Conservation (phyloP, 1,140 invertebrate species). For the Bombyx mori region ASM3026992v2 NC_085118.1:11094001-11094500, state of each 20-base stretch:
- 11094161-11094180: too few relatives aligned
- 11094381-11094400: background rate
- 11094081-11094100: too few relatives aligned
- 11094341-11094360: conserved; percentile 49
- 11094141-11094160: conserved; percentile 11
- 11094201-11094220: conserved; percentile 93
- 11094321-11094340: conserved; percentile 48
- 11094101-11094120: too few relatives aligned
- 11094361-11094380: conserved; percentile 2
- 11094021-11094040: too few relatives aligned
- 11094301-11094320: conserved; percentile 78
- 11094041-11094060: too few relatives aligned
- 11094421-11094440: too few relatives aligned
- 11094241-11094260: conserved; percentile 80
- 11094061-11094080: too few relatives aligned
- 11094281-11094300: conserved; percentile 86
- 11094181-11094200: conserved; percentile 83
- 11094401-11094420: too few relatives aligned
- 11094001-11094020: too few relatives aligned
- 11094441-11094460: too few relatives aligned
- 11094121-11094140: background rate
- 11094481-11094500: too few relatives aligned
- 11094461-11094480: too few relatives aligned
- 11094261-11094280: conserved; percentile 78
- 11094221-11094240: conserved; percentile 82